Conservation (phyloP, 2,888 invertebrate species). For the Pollenia angustigena region DNA sequence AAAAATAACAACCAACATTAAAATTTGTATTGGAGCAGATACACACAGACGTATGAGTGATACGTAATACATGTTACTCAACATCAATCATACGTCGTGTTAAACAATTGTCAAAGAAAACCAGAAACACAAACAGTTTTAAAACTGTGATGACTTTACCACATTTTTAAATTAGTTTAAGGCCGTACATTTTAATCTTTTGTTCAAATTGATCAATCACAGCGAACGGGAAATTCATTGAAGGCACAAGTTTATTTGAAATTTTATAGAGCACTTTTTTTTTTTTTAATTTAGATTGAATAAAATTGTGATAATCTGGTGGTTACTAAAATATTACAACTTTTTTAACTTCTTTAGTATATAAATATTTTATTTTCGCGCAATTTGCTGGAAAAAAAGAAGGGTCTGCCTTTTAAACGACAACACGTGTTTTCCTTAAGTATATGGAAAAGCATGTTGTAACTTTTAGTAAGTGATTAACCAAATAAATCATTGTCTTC, state of each 20-base stretch:
- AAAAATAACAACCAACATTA: neutral
- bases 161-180: neutral
- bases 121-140: neutral
- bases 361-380: neutral
- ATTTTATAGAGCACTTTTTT: no score
- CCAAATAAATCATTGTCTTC: conserved; percentile 58
- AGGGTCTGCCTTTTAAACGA: neutral
- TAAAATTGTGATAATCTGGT: no score
- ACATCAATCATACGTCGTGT: conserved; percentile 51
- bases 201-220: neutral
- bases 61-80: conserved; percentile 16
- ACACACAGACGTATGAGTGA: conserved; percentile 29
- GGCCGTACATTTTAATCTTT: neutral
- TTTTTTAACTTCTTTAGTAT: conserved; percentile 8
- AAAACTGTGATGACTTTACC: neutral
- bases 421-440: conserved; percentile 1
- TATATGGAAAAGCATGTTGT: neutral
- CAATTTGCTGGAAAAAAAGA: neutral
- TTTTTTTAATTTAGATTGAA: no score
- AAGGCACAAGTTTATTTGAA: neutral
- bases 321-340: neutral
- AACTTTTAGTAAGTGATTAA: conserved; percentile 48
- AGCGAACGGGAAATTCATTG: neutral
- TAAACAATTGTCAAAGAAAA: neutral
- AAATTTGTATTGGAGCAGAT: neutral